Evolutionary conservation across 2,888 invertebrate genomes (phyloP), one percentile per base, ranked within the genome.

Genomic region (Syritta pipiens): DNA sequence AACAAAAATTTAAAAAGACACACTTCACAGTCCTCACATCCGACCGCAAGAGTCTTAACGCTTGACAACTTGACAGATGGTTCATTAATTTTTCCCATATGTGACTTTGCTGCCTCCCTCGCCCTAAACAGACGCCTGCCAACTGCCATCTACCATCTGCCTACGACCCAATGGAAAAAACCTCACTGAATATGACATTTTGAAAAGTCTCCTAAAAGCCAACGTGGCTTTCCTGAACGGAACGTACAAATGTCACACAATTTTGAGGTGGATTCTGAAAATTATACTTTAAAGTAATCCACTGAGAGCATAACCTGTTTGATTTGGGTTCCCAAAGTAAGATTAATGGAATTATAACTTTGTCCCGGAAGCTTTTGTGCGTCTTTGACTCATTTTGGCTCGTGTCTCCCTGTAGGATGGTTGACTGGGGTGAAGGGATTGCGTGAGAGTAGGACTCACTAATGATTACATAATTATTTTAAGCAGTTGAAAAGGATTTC

Each of bases 321-420:
- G 37, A 37, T 14, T 32, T n/a, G 1, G 32, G n/a, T 19, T 46
- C 22, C 32, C 2, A 17, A 24, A n/a, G 44, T 24, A 19, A 24
- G 22, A 60, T 46, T 60, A 60, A 60, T 60, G 14, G 17, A 60
- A 60, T 60, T 46, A 60, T 35, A 46, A 35, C 20, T 10, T 60
- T 24, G 7, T 35, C 24, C 17, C 35, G 12, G 6, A 17, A 14
- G 32, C 22, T 32, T 46, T 17, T 35, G 20, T 35, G 20, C 12
- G 30, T 19, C 12, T 51, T 20, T 7, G 37, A n/a, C n/a, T n/a
- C 28, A 48, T 48, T 5, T 17, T 19, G 6, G n/a, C 10, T 7
- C 17, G 37, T 37, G 37, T 37, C 9, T n/a, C 37, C 9, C 4
- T 17, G 37, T 17, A 14, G 4, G 37, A 4, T 5, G n/a, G n/a